phyloP scores from a whole-genome alignment of 2,797 vertebrate species.

The Melanotaenia boesemani region DNA sequence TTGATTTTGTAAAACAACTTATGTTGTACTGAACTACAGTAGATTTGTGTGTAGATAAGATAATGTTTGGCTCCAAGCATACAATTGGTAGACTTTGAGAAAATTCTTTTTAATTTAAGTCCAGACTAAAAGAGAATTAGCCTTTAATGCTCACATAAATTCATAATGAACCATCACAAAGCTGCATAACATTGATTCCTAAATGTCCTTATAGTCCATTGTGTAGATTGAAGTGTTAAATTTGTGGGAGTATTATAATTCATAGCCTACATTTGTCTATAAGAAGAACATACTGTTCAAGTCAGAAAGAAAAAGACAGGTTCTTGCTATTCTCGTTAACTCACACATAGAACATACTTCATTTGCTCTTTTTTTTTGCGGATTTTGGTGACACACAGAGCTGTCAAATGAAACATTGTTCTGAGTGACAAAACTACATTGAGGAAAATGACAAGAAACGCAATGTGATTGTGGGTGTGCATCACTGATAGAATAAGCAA shows the following conservation, averaged over 20 bases:
- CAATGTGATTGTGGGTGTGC: constrained; percentile 51
- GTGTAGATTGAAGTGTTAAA: background rate
- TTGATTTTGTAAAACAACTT: background rate
- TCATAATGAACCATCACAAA: background rate
- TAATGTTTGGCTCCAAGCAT: background rate
- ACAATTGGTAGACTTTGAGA: constrained; percentile 6
- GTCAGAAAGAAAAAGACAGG: constrained; percentile 4
- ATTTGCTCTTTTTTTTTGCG: constrained; percentile 10
- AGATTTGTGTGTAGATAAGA: background rate
- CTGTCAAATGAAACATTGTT: constrained; percentile 64
- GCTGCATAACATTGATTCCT: background rate
- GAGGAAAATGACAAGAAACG: constrained; percentile 50
- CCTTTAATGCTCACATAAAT: constrained; percentile 26
- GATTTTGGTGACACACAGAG: constrained; percentile 29
- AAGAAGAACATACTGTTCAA: constrained; percentile 26
- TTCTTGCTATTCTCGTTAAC: constrained; percentile 25
- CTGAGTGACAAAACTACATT: constrained; percentile 43
- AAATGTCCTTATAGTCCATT: background rate
- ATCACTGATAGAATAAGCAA: constrained; percentile 52
- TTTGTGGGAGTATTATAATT: constrained; percentile 47
- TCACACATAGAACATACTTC: constrained; percentile 30
- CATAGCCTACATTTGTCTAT: constrained; percentile 15
- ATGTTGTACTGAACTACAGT: constrained; percentile 12
- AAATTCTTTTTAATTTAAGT: constrained; percentile 5
- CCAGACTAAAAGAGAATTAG: constrained; percentile 5